Evolutionary conservation across 2,113 vertebrate species (phyloP).

Genomic region (Puma concolor): DNA sequence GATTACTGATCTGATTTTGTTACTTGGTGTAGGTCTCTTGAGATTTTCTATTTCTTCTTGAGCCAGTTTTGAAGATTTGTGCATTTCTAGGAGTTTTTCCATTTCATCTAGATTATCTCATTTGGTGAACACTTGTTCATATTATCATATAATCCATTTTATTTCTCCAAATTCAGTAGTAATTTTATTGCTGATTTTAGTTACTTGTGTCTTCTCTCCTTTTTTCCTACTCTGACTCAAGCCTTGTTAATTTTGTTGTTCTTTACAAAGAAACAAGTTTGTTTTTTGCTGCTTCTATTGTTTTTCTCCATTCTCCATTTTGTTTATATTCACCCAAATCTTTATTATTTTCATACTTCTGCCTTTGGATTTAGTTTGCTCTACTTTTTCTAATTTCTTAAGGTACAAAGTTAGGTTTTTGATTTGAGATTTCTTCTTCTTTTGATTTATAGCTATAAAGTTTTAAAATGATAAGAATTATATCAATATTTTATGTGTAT

Average conservation of each 20-base stretch:
- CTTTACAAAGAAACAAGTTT: background rate
- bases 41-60: background rate
- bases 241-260: background rate
- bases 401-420: background rate
- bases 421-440: background rate
- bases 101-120: background rate
- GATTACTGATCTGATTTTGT: background rate
- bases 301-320: background rate
- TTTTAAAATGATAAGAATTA: background rate
- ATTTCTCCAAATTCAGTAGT: background rate
- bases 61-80: background rate
- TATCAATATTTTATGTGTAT: background rate
- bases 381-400: background rate
- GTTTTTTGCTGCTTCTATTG: background rate
- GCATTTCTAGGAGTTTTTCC: background rate
- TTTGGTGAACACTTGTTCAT: background rate
- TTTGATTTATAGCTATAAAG: background rate
- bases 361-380: background rate
- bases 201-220: background rate
- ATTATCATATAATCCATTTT: background rate
- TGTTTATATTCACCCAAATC: background rate
- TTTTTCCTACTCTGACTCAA: background rate
- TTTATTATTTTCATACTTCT: background rate
- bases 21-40: background rate
- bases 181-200: background rate